Percentiles rank a stretch among this genome's conserved stretches.
Evolutionary conservation across 2,113 vertebrate genomes (phyloP).

Genomic region (Oreochromis spilurus): DNA sequence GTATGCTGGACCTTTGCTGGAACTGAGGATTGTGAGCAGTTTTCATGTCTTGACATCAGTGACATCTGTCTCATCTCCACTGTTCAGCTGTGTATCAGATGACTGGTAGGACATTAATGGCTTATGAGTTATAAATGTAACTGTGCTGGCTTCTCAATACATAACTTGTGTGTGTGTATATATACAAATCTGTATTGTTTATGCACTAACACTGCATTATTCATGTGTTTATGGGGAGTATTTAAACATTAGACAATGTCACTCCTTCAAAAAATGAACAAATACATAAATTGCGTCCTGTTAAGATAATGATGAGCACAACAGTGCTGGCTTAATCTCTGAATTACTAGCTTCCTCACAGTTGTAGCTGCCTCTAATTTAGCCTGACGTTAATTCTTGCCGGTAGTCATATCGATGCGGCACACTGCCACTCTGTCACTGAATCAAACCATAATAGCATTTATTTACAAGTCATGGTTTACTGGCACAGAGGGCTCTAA

Average conservation of each 20-base stretch:
- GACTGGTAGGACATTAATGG: not conserved
- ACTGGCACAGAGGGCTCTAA: conserved; percentile 1
- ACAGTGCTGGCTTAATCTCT: not conserved
- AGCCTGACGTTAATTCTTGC: conserved; percentile 46
- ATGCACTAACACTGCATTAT: not conserved
- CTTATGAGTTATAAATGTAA: not conserved
- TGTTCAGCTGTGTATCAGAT: not conserved
- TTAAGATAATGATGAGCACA: not conserved
- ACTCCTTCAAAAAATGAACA: not conserved
- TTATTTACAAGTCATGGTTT: conserved; percentile 51
- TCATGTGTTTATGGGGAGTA: not conserved
- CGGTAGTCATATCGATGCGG: conserved; percentile 34
- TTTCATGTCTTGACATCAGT: not conserved
- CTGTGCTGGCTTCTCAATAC: not conserved
- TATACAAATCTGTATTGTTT: not conserved
- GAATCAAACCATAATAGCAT: conserved; percentile 34
- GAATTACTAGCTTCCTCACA: conserved; percentile 23
- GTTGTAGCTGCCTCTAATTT: conserved; percentile 28
- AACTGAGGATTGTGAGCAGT: not conserved
- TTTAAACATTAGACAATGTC: not conserved
- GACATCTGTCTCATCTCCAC: not conserved
- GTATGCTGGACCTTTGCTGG: not conserved
- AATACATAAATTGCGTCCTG: not conserved
- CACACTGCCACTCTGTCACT: conserved; percentile 38
- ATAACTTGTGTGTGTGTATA: not conserved